Conservation (phyloP, 2,888 invertebrate species). For the Mesochorus sp. region DNA sequence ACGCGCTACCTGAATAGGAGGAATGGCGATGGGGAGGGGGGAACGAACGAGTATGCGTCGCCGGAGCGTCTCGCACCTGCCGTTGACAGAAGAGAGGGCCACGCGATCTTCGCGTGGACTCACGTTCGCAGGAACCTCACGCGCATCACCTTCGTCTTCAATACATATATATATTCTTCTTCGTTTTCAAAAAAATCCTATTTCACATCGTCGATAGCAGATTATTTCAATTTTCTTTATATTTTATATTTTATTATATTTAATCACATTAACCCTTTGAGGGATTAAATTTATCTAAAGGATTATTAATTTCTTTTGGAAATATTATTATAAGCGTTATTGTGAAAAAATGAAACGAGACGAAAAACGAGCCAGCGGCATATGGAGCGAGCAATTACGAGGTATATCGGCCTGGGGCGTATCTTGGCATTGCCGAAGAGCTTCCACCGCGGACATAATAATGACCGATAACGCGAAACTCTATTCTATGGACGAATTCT, state of each 20-base stretch:
- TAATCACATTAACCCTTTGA: too few species aligned
- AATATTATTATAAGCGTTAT: too few species aligned
- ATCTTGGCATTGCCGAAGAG: constrained; percentile 34
- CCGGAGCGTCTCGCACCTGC: constrained; percentile 76
- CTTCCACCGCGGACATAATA: constrained; percentile 37
- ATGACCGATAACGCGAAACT: constrained; percentile 58
- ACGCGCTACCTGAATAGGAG: constrained; percentile 64
- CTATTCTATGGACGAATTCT: constrained; percentile 27
- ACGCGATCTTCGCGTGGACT: constrained; percentile 41
- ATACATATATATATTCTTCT: constrained; percentile 26
- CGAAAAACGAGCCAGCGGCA: too few species aligned
- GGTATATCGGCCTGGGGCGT: too few species aligned
- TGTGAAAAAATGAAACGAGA: too few species aligned
- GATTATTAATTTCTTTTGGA: too few species aligned
- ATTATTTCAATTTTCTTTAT: too few species aligned
- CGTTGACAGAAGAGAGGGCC: constrained; percentile 63
- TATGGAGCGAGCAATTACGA: not conserved
- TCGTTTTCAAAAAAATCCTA: not conserved
- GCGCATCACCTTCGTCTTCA: constrained; percentile 34
- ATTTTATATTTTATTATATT: too few species aligned
- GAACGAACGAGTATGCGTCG: constrained; percentile 49
- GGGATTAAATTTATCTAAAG: too few species aligned
- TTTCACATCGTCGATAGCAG: not conserved
- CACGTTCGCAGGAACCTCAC: too few species aligned
- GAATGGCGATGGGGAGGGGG: constrained; percentile 43